Percentiles rank a stretch among this genome's conserved stretches.
These are phyloP conservation scores for Ruditapes philippinarum DNA, from an alignment of 1,140 invertebrate genomes.

Conservation along the genomic window DNA sequence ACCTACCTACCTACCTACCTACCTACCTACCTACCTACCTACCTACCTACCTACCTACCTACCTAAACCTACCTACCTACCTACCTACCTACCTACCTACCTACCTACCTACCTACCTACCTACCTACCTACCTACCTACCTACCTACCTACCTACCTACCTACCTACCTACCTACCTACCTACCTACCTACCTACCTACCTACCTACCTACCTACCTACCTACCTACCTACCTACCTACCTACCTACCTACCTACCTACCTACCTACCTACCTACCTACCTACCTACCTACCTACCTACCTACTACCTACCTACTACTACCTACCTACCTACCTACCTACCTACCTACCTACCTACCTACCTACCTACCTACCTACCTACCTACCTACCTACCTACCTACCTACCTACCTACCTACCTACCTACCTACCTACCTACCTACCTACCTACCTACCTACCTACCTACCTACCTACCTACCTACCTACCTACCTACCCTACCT, in stretches of 20 bases:
- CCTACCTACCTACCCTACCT: too few relatives aligned
- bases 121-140: slow-evolving; percentile 17
- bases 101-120: slow-evolving; percentile 9
- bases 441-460: slow-evolving; percentile 29
- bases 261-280: slow-evolving; percentile 27
- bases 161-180: slow-evolving; percentile 17
- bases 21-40: too few relatives aligned
- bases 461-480: background rate
- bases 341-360: slow-evolving; percentile 17
- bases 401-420: slow-evolving; percentile 24
- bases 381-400: slow-evolving; percentile 16
- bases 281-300: too few relatives aligned
- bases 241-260: background rate
- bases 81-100: slow-evolving; percentile 13
- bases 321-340: slow-evolving; percentile 11
- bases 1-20: too few relatives aligned
- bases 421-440: slow-evolving; percentile 29
- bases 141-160: slow-evolving; percentile 6
- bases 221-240: background rate
- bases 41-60: background rate
- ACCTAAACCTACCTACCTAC: background rate
- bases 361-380: slow-evolving; percentile 6
- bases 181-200: background rate
- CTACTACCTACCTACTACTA: slow-evolving; percentile 18
- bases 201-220: background rate